Evolutionary conservation across 2,888 invertebrate species (phyloP).

Genomic region (Eupithecia pulchellata): DNA sequence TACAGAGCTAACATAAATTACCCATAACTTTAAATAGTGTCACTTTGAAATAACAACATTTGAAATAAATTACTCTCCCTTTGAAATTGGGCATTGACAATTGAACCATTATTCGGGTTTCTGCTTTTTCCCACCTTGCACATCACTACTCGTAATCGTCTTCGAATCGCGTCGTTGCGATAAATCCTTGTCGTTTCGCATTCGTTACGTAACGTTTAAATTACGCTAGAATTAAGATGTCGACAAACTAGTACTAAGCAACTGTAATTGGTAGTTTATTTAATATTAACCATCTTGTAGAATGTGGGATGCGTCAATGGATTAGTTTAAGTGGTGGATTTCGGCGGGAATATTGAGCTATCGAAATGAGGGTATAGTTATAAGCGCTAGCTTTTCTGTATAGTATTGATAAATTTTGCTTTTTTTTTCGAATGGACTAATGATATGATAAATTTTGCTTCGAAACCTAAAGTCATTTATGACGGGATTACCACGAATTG

Average conservation of each 20-base stretch:
- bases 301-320: conserved; percentile 28
- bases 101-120: not conserved
- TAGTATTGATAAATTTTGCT: no score
- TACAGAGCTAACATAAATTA: no score
- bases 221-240: conserved; percentile 55
- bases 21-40: no score
- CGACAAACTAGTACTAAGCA: conserved; percentile 38
- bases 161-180: conserved; percentile 17
- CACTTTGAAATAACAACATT: no score
- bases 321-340: conserved; percentile 21
- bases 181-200: conserved; percentile 40
- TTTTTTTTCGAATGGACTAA: no score
- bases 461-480: no score
- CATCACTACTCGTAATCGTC: conserved; percentile 20
- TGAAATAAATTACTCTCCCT: no score
- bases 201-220: conserved; percentile 55
- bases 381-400: not conserved
- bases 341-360: not conserved
- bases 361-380: not conserved
- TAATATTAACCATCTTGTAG: conserved; percentile 49
- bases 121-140: not conserved
- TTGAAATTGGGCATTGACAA: not conserved
- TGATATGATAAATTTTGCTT: no score
- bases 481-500: no score
- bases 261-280: conserved; percentile 55